Evolutionary conservation across 2,888 invertebrate species (phyloP).

Genomic region (Altica lythri): DNA sequence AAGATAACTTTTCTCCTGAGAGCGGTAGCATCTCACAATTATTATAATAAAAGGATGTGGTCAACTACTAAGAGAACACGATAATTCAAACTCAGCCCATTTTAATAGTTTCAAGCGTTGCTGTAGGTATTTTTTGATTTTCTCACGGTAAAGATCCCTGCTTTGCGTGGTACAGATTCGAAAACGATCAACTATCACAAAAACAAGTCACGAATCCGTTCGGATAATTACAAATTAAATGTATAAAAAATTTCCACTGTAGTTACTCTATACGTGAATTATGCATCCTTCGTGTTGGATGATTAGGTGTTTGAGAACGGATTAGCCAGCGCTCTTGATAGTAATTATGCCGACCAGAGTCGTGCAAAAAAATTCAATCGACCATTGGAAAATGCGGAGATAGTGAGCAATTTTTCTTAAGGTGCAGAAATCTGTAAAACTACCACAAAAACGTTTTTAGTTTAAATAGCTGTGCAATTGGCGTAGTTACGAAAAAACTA

Average conservation of each 20-base stretch:
- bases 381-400: not conserved
- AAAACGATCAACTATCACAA: constrained; percentile 34
- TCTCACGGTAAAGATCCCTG: constrained; percentile 41
- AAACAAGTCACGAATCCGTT: constrained; percentile 41
- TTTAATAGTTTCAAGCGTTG: constrained; percentile 35
- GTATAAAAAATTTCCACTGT: constrained; percentile 30
- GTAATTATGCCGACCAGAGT: constrained; percentile 1
- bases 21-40: constrained; percentile 27
- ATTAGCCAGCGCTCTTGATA: constrained; percentile 1
- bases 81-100: constrained; percentile 26
- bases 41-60: constrained; percentile 30
- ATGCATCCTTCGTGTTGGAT: constrained; percentile 25
- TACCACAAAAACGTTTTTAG: too few relatives aligned
- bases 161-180: constrained; percentile 38
- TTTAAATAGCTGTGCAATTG: too few relatives aligned
- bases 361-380: not conserved
- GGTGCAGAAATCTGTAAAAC: too few relatives aligned
- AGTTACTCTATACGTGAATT: constrained; percentile 30
- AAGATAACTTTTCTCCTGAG: constrained; percentile 5
- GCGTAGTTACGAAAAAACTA: too few relatives aligned
- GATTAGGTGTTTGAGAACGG: constrained; percentile 14
- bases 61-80: constrained; percentile 19
- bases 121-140: constrained; percentile 40
- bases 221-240: constrained; percentile 39
- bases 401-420: too few relatives aligned